phyloP scores from a whole-genome alignment of 64 coral and sea anemone species.

The Dendronephthya gigantea region DNA sequence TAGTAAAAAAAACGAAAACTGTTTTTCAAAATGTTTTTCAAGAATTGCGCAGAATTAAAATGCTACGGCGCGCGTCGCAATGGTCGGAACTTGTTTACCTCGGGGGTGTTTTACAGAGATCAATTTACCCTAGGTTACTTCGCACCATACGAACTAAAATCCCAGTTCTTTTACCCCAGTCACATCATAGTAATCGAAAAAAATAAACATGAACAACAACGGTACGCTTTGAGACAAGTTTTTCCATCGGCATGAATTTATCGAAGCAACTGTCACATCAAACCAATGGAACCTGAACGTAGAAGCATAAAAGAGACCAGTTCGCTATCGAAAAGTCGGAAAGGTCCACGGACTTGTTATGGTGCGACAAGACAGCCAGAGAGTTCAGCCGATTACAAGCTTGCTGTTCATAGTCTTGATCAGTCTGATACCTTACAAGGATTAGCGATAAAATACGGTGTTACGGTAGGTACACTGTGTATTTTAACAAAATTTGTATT shows the following conservation, averaged over 20 bases:
- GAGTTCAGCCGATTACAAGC: constrained; percentile 34
- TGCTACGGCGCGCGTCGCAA: too few species aligned
- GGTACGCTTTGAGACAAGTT: neutral
- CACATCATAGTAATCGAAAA: too few species aligned
- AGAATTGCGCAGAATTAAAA: too few species aligned
- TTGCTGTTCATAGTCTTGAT: constrained; percentile 40
- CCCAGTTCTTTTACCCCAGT: neutral
- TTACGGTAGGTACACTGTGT: constrained; percentile 34
- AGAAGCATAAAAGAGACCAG: constrained; percentile 33
- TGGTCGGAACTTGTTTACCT: too few species aligned
- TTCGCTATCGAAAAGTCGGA: constrained; percentile 43
- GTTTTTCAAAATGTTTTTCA: too few species aligned
- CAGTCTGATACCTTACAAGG: constrained; percentile 47
- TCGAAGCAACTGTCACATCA: neutral
- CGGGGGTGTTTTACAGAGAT: too few species aligned
- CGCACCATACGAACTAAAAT: too few species aligned
- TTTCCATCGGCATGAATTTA: neutral
- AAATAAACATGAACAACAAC: too few species aligned
- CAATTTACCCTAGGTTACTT: too few species aligned
- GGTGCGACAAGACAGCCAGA: constrained; percentile 35
- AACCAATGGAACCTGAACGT: neutral
- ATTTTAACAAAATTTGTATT: too few species aligned
- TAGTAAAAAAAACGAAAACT: too few species aligned
- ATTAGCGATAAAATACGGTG: constrained; percentile 57
- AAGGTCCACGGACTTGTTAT: constrained; percentile 45